Conservation (phyloP, 2,113 vertebrate species). For the Redunca redunca region DNA sequence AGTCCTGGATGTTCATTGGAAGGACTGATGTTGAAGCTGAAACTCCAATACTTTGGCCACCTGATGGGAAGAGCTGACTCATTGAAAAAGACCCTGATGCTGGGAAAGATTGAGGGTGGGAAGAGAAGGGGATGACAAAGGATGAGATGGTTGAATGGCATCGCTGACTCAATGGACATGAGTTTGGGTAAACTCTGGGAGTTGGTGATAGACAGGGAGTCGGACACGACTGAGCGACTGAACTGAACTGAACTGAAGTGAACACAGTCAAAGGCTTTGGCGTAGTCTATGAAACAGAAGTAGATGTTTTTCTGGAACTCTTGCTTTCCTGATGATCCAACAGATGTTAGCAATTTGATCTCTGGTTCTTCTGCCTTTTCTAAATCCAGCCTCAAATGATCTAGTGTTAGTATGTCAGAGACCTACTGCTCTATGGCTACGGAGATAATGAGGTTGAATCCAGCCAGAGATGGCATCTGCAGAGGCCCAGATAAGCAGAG, state of each 20-base stretch:
- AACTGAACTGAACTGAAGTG: neutral
- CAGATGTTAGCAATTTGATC: neutral
- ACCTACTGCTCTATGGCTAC: neutral
- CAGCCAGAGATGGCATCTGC: neutral
- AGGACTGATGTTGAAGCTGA: neutral
- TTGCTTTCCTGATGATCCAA: neutral
- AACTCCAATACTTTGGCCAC: neutral
- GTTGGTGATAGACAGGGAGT: neutral
- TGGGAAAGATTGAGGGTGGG: neutral
- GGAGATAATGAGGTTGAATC: neutral
- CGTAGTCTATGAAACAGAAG: no score
- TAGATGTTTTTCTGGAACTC: neutral
- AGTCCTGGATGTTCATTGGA: neutral
- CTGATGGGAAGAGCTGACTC: neutral
- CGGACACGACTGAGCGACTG: rapidly evolving
- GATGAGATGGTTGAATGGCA: neutral
- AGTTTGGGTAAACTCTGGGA: neutral
- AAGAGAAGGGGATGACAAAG: neutral
- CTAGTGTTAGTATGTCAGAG: neutral
- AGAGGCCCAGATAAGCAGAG: neutral
- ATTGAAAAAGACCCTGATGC: neutral
- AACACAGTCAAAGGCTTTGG: no score
- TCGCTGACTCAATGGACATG: neutral
- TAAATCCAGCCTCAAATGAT: neutral
- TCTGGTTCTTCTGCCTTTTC: neutral